Percentiles rank a stretch among this genome's conserved stretches.
These are phyloP conservation scores for Parotocinclus haroldoi DNA, from an alignment of 2,797 vertebrate genomes.

Conservation along the genomic window DNA sequence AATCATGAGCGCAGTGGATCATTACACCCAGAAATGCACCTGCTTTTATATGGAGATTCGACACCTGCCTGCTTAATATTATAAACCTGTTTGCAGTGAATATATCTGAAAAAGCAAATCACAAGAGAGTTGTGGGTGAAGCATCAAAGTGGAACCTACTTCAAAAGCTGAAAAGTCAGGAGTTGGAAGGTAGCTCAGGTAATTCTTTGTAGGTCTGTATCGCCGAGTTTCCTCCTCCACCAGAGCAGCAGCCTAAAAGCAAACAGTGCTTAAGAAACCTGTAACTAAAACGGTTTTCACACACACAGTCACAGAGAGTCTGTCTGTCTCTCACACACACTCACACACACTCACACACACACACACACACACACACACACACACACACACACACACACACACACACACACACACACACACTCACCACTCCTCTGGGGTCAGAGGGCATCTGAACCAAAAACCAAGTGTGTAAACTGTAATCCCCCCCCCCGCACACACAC, in stretches of 20 bases:
- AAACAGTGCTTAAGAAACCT: neutral
- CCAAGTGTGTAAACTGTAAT: no score
- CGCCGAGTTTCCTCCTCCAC: slow-evolving; percentile 95
- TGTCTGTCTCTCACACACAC: slow-evolving; percentile 1
- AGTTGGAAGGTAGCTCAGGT: slow-evolving; percentile 87
- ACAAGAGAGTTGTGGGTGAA: no score
- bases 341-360: neutral
- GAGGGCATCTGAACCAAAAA: neutral
- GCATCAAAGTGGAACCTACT: slow-evolving; percentile 58
- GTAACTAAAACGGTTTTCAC: no score
- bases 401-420: slow-evolving; percentile 6
- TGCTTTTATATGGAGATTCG: no score
- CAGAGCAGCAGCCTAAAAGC: slow-evolving; percentile 84
- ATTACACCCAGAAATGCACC: no score
- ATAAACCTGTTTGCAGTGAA: no score
- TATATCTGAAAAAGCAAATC: no score
- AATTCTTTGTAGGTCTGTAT: slow-evolving; percentile 95
- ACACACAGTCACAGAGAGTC: slow-evolving; percentile 1
- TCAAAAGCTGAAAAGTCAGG: slow-evolving; percentile 91
- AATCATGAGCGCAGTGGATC: no score
- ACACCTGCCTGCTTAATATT: no score
- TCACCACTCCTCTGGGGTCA: neutral
- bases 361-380: slow-evolving; percentile 1
- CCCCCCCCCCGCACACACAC: no score
- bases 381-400: neutral